phyloP scores from a whole-genome alignment of 2,797 vertebrate genomes.

The Pipistrellus pygmaeus region DNA sequence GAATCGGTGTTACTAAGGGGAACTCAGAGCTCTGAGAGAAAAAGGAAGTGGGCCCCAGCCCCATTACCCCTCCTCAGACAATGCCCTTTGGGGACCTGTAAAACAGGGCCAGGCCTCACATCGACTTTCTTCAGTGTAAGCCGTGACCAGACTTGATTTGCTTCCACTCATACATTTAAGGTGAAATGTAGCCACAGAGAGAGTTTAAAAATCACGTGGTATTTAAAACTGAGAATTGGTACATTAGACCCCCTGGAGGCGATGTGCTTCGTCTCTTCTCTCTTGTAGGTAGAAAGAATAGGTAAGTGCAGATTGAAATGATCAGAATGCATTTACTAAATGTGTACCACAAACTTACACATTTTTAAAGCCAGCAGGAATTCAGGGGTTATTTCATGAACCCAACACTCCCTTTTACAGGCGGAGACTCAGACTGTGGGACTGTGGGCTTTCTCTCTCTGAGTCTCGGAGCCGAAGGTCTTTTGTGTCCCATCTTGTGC shows the following conservation, averaged over 20 bases:
- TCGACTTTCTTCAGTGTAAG: neutral
- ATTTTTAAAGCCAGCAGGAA: neutral
- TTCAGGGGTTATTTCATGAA: neutral
- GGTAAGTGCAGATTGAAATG: neutral
- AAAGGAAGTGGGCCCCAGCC: neutral
- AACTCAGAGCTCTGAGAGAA: neutral
- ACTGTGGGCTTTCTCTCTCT: neutral
- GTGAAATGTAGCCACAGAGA: conserved; percentile 36
- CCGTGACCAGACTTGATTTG: neutral
- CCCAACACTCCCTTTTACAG: neutral
- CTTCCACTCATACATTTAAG: neutral
- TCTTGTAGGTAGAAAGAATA: conserved; percentile 42
- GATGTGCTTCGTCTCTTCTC: neutral
- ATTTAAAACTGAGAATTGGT: conserved; percentile 15
- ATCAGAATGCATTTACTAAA: neutral
- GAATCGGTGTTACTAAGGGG: neutral
- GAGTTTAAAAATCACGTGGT: neutral
- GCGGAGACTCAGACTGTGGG: neutral
- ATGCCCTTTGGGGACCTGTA: neutral
- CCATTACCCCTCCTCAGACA: neutral
- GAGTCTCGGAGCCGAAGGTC: neutral
- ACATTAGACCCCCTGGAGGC: neutral
- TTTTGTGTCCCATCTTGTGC: neutral
- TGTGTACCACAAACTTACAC: neutral
- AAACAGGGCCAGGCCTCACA: neutral